These are phyloP conservation scores for Listronotus bonariensis DNA, from an alignment of 1,140 invertebrate genomes.

Conservation along the genomic window DNA sequence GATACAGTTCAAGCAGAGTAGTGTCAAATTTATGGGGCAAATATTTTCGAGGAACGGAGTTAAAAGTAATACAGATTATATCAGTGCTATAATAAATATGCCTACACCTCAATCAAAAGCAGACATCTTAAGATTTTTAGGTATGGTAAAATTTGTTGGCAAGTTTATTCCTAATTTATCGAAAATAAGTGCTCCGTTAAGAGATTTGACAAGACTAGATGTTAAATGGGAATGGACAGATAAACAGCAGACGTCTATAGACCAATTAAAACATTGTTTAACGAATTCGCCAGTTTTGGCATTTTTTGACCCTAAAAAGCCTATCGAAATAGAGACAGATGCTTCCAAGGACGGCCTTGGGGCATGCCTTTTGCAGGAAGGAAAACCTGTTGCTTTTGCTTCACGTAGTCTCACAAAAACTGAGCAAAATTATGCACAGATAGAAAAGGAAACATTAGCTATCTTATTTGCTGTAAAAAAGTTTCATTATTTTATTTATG, in stretches of 20 bases:
- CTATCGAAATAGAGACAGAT: constrained; percentile 9
- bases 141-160: background rate
- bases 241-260: background rate
- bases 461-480: background rate
- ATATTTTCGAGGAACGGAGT: too few relatives aligned
- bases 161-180: constrained; percentile 11
- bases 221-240: constrained; percentile 3
- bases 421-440: constrained; percentile 13
- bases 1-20: too few relatives aligned
- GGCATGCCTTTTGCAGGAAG: constrained; percentile 23
- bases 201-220: constrained; percentile 11
- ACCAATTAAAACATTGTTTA: background rate
- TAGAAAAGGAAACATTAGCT: constrained; percentile 1
- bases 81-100: background rate
- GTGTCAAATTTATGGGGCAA: too few relatives aligned
- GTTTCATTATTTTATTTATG: constrained; percentile 2
- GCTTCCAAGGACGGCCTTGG: constrained; percentile 22
- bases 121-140: background rate
- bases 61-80: background rate
- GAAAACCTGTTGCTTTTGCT: constrained; percentile 8
- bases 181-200: constrained; percentile 4
- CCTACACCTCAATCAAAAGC: background rate
- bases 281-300: constrained; percentile 1
- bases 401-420: constrained; percentile 12
- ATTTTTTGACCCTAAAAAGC: constrained; percentile 43